Evolutionary conservation across 2,797 vertebrate genomes (phyloP), one percentile per base, ranked within the genome.

Genomic region (Mycteria americana): DNA sequence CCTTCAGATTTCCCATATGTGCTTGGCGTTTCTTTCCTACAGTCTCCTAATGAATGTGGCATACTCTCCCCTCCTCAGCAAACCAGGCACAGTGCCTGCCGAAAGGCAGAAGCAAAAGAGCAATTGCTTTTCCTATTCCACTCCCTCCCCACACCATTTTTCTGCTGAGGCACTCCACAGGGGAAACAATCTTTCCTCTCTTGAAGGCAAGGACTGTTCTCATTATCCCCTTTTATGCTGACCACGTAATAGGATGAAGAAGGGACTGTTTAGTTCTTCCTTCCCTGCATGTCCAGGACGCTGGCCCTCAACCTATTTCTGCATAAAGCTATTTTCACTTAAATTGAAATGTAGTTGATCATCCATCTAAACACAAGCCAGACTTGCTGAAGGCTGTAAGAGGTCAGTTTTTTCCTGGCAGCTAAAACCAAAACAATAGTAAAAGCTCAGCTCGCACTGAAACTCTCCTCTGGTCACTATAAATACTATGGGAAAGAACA

Each of bases 331-430:
- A 91, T 91, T 94, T 95, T 93, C 68, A 88, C 65, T 92, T 89
- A 93, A 93, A 93, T 18, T 88, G 64, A 92, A 94, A 72, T 62
- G n/a, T 45, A 76, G 83, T 67, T 87, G 86, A 89, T 95, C 65
- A 81, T 67, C 81, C 85, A 63, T 88, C 75, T 92, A 96, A 95
- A 94, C 85, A 93, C 79, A 84, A 93, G 72, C 53, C 91, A 97
- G 87, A 86, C 68, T 93, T 93, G 72, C 85, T 88, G 78, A 94
- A 95, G 76, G 65, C 54, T 76, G n/a, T 67, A 91, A 68, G 92
- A 96, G 93, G 92, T 96, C 92, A 95, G 2, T 69, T 94, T 94
- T 97, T 97, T 97, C 97, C 96, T 97, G 95, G 95, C 95, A 96
- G 69, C 82, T 88, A 95, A 94, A 95, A 94, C 81, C 84, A 94